Percentiles rank a stretch among this genome's conserved stretches.
phyloP scores from a whole-genome alignment of 2,888 invertebrate genomes.

The Tricholauxania praeusta region DNA sequence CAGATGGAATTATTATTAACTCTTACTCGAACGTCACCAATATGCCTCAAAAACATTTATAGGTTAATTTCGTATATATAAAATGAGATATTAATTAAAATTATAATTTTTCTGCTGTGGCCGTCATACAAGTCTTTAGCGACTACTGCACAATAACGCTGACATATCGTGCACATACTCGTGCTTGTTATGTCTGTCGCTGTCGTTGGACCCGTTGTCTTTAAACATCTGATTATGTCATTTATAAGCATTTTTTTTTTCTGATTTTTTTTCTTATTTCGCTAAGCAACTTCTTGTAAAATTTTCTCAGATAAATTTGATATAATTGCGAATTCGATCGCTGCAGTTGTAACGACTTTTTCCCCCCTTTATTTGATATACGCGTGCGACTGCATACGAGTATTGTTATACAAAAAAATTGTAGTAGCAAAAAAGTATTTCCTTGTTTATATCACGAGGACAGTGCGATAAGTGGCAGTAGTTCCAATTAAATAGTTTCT shows the following conservation, averaged over 20 bases:
- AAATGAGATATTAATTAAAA: too few species aligned
- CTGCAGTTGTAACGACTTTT: background rate
- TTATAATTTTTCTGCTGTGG: too few species aligned
- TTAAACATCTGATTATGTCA: slow-evolving; percentile 59
- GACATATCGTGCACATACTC: slow-evolving; percentile 29
- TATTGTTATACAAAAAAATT: too few species aligned
- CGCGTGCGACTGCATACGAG: background rate
- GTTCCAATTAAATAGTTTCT: too few species aligned
- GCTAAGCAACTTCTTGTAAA: background rate
- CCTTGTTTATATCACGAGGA: slow-evolving; percentile 26
- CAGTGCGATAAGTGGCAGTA: background rate
- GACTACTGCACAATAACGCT: background rate
- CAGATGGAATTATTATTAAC: too few species aligned
- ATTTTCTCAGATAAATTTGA: background rate
- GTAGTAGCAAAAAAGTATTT: slow-evolving; percentile 12
- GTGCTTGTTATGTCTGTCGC: slow-evolving; percentile 28
- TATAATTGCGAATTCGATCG: background rate
- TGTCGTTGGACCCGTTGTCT: slow-evolving; percentile 34
- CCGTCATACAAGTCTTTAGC: background rate
- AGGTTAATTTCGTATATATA: too few species aligned
- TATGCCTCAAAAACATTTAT: too few species aligned
- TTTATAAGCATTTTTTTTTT: slow-evolving; percentile 38
- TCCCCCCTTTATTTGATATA: background rate
- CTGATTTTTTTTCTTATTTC: background rate
- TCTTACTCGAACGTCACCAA: too few species aligned